Conservation (phyloP, 2,888 invertebrate genomes). For the Brachypalpus laphriformis region DNA sequence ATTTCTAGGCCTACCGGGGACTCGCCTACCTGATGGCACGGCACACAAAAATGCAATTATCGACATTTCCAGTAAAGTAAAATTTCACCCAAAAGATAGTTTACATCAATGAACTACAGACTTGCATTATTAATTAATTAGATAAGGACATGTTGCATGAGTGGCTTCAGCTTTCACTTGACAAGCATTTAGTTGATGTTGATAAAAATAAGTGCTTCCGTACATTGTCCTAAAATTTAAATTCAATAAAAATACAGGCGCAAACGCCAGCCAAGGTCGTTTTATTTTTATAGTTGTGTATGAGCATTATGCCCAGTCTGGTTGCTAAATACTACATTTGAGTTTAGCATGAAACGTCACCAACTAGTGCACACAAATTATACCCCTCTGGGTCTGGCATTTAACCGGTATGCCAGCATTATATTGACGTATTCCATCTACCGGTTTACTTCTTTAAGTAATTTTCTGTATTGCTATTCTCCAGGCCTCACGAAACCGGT, state of each 20-base stretch:
- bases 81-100: no score
- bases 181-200: no score
- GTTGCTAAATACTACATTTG: no score
- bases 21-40: no score
- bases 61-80: no score
- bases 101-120: no score
- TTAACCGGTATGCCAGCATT: neutral
- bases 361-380: neutral
- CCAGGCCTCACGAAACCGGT: constrained; percentile 48
- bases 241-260: neutral
- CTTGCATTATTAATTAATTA: no score
- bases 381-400: neutral
- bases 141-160: no score
- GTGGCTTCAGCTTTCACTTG: no score
- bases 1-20: no score
- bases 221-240: neutral
- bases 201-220: neutral
- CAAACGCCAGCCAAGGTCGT: neutral
- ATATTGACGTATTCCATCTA: constrained; percentile 31
- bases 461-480: neutral
- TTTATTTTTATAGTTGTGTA: neutral
- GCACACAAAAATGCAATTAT: no score
- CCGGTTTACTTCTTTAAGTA: constrained; percentile 50
- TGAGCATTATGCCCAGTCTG: neutral
- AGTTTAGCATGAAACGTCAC: no score